Percentiles rank a stretch among this genome's conserved stretches.
phyloP scores from a whole-genome alignment of 2,797 vertebrate genomes.

The Acanthiza pusilla region DNA sequence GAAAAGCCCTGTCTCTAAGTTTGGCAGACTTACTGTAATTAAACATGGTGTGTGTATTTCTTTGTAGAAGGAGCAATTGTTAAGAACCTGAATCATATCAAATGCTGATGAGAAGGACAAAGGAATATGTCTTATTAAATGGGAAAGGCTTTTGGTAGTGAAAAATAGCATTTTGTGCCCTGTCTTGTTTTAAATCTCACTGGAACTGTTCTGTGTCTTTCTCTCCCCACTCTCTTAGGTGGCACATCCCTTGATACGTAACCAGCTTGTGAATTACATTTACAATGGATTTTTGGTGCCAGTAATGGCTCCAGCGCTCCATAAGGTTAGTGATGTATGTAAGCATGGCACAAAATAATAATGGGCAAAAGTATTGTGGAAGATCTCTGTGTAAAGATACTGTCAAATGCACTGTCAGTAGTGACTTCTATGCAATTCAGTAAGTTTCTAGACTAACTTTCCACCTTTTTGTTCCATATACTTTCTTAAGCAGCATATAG shows the following conservation, averaged over 20 bases:
- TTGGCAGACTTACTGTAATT: not conserved
- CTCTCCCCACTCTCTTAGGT: constrained; percentile 74
- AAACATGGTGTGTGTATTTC: not conserved
- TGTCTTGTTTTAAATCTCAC: not conserved
- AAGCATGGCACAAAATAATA: not conserved
- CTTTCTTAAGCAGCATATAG: not conserved
- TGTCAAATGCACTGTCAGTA: not conserved
- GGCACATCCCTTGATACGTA: constrained; percentile 88
- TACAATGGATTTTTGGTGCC: constrained; percentile 97
- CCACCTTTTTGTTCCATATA: not conserved
- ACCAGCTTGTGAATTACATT: constrained; percentile 93
- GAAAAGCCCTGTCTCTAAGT: not conserved
- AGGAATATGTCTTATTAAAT: not conserved
- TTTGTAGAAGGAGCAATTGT: not conserved
- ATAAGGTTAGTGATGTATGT: constrained; percentile 84
- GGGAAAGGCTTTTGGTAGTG: not conserved
- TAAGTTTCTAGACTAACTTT: not conserved
- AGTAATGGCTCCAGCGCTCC: constrained; percentile 93
- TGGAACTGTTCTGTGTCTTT: not conserved
- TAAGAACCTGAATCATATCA: not conserved
- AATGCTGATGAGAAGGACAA: not conserved
- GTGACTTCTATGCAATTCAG: not conserved
- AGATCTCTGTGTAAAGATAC: not conserved
- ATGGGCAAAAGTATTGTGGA: not conserved
- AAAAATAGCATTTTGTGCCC: not conserved